A percentile compares a stretch with the other conserved stretches of the same genome.
Conservation (phyloP, 2,888 invertebrate genomes). For the Sinotaia quadrata region DNA sequence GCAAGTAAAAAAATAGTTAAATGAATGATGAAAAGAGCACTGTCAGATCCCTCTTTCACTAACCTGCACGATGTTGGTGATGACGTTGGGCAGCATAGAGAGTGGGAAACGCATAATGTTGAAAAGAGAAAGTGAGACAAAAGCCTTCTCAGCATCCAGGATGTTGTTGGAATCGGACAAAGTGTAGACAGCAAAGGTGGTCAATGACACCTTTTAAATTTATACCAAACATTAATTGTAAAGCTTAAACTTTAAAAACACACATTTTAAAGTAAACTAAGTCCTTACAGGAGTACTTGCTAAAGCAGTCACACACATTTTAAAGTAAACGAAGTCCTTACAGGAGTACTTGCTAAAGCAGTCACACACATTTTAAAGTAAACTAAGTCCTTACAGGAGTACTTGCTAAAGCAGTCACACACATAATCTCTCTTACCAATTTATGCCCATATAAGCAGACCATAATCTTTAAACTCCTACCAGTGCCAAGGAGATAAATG, state of each 20-base stretch:
- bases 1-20: too few species aligned
- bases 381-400: too few species aligned
- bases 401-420: too few species aligned
- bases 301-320: too few species aligned
- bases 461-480: too few species aligned
- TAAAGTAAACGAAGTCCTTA: background rate
- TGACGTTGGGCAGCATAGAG: slow-evolving; percentile 78
- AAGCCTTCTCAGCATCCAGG: slow-evolving; percentile 85
- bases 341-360: too few species aligned
- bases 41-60: too few species aligned
- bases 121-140: slow-evolving; percentile 90
- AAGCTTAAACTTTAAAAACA: background rate
- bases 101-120: slow-evolving; percentile 89
- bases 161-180: slow-evolving; percentile 76
- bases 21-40: too few species aligned
- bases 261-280: background rate
- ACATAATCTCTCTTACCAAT: too few species aligned
- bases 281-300: too few species aligned
- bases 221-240: background rate
- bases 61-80: slow-evolving; percentile 84
- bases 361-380: background rate
- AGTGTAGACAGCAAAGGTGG: slow-evolving; percentile 88
- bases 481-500: too few species aligned
- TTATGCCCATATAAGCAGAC: too few species aligned
- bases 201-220: slow-evolving; percentile 79